Base-by-base conservation (phyloP, 2,888 invertebrate species). In the Athripsodes cinereus region DNA sequence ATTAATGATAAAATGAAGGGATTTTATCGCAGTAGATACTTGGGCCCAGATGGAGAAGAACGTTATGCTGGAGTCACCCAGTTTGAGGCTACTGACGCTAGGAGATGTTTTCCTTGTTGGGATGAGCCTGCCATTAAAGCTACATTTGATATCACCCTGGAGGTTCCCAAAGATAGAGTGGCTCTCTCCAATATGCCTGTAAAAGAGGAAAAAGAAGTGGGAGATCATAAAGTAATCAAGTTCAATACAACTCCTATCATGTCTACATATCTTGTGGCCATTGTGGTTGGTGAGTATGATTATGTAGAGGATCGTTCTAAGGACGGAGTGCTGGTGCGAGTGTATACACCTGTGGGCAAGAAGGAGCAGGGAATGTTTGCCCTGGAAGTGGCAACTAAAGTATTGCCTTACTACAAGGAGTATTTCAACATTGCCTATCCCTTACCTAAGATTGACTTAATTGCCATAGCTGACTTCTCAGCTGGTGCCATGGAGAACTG, bases 401-500 rank as follows among this genome's bases (percentile, higher is more conserved):
- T 93, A 18, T 75, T 98, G 57, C 93, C 96, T 0, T 98, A 91
- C 70, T 98, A 96, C 75, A 92, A 94, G 67, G 86, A 92, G 55
- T 98, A 96, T 73, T 98, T 98, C 74, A 86, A 91, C 63, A 90
- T 97, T 68, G 89, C 93, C 1, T 97, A 96, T 77, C 96, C 96
- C 0, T 75, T 98, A 64, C 96, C 96, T 19, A 98, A 98, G 74
- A 91, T 96, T 73, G 98, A 98, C 75, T 81, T 97, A 57, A 93
- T 98, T 67, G 96, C 97, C 10, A 92, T 98, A 68, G 90, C 96
- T 2, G 97, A 97, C 71, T 96, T 97, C 71, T 88, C 92, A 55
- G 89, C 91, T 62, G 96, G 94, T 65, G 96, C 97, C 56, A 97
- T 97, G 96, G 96, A 97, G 74, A 98, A 98, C 74, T 98, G 97